These are phyloP conservation scores for Talpa occidentalis DNA, from an alignment of 2,113 vertebrate genomes.

Conservation along the genomic window DNA sequence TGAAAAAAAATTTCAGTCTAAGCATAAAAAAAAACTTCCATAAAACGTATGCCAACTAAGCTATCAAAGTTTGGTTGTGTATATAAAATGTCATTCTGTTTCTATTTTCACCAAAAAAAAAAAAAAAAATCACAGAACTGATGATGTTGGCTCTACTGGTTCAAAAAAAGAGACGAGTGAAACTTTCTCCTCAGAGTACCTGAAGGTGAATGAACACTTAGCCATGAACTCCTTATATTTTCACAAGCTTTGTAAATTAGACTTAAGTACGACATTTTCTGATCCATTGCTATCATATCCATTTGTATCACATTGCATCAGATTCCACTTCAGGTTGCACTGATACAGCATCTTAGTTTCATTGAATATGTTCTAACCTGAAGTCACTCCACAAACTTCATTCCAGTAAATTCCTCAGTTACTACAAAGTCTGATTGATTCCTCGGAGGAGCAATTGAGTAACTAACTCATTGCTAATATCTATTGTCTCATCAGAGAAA, in stretches of 20 bases:
- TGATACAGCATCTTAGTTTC: background rate
- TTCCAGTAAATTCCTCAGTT: background rate
- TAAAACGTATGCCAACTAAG: background rate
- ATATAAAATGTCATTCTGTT: background rate
- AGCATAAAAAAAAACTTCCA: background rate
- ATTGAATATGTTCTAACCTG: background rate
- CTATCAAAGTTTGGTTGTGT: background rate
- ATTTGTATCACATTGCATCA: background rate
- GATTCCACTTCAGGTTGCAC: background rate
- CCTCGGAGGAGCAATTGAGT: background rate
- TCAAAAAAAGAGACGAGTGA: too few species aligned
- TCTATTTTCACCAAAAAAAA: conserved; percentile 16
- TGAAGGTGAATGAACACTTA: background rate
- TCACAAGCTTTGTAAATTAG: background rate
- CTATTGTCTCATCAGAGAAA: background rate
- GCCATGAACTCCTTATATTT: background rate
- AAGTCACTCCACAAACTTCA: background rate
- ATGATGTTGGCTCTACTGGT: background rate
- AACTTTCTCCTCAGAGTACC: background rate
- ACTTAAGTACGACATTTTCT: background rate
- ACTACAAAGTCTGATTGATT: background rate
- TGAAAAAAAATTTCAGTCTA: background rate
- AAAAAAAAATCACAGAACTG: conserved; percentile 2
- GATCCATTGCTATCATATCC: background rate
- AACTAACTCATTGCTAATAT: background rate